A percentile compares a stretch with the other conserved stretches of the same genome.
Conservation (phyloP, 1,140 invertebrate genomes). For the Periplaneta americana region DNA sequence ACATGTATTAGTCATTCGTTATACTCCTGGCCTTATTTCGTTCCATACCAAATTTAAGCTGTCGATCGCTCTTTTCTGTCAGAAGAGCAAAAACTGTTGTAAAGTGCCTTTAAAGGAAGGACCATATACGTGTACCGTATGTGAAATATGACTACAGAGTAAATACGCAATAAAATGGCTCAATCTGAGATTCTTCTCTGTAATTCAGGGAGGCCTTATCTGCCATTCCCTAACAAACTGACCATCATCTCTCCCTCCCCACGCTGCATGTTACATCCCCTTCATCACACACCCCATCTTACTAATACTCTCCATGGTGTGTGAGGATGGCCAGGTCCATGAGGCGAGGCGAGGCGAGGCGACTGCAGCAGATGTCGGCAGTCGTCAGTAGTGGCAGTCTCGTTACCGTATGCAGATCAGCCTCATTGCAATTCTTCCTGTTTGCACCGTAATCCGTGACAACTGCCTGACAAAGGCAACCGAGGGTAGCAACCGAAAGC, state of each 20-base stretch:
- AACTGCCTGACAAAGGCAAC: not conserved
- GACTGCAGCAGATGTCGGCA: constrained; percentile 15
- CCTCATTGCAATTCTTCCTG: constrained; percentile 21
- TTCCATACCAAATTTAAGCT: too few relatives aligned
- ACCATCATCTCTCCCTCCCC: not conserved
- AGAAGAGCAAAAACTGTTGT: too few relatives aligned
- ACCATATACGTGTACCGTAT: too few relatives aligned
- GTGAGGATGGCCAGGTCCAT: not conserved
- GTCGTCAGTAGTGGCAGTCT: constrained; percentile 3
- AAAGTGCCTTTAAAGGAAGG: too few relatives aligned
- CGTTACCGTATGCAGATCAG: constrained; percentile 21
- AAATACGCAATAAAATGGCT: not conserved
- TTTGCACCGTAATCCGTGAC: constrained; percentile 15
- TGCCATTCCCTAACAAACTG: not conserved
- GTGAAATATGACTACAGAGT: too few relatives aligned
- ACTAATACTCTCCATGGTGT: not conserved
- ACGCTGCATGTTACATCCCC: not conserved
- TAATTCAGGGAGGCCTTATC: not conserved
- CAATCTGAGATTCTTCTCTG: not conserved
- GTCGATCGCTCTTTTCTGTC: too few relatives aligned
- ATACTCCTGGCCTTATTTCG: too few relatives aligned
- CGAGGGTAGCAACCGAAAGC: not conserved
- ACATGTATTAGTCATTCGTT: too few relatives aligned
- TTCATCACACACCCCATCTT: not conserved
- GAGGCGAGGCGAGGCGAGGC: not conserved